phyloP scores from a whole-genome alignment of 2,797 vertebrate species.

The Cyprinodon diabolis region DNA sequence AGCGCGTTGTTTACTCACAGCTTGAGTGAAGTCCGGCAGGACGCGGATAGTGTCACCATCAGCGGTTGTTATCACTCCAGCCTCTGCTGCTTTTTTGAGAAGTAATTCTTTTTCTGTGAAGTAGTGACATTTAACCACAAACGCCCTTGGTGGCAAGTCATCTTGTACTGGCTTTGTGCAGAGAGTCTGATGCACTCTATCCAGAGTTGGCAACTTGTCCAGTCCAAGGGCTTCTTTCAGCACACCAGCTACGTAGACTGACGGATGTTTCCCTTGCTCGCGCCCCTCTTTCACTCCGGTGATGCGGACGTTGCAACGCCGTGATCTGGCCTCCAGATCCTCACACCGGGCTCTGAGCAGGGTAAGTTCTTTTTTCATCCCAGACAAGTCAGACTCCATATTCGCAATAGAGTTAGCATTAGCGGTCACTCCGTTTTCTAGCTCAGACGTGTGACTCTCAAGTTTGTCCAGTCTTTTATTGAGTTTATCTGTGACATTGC shows the following conservation, averaged over 20 bases:
- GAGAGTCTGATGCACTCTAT: neutral
- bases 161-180: neutral
- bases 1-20: too few species aligned
- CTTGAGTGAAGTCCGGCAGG: too few species aligned
- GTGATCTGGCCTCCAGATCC: neutral
- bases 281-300: neutral
- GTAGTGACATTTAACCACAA: neutral
- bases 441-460: too few species aligned
- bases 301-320: neutral
- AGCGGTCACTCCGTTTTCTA: too few species aligned
- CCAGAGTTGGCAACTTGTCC: neutral
- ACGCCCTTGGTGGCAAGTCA: neutral
- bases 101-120: too few species aligned
- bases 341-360: neutral
- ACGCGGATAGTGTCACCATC: too few species aligned
- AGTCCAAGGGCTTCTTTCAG: neutral
- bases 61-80: too few species aligned
- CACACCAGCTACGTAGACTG: neutral
- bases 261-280: rapidly evolving
- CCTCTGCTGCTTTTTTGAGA: too few species aligned
- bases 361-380: neutral
- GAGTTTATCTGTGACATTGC: neutral
- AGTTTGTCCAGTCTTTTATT: too few species aligned
- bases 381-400: neutral
- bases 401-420: neutral